Base-by-base conservation (phyloP, 2,888 invertebrate species). In the Conchocele bisecta region DNA sequence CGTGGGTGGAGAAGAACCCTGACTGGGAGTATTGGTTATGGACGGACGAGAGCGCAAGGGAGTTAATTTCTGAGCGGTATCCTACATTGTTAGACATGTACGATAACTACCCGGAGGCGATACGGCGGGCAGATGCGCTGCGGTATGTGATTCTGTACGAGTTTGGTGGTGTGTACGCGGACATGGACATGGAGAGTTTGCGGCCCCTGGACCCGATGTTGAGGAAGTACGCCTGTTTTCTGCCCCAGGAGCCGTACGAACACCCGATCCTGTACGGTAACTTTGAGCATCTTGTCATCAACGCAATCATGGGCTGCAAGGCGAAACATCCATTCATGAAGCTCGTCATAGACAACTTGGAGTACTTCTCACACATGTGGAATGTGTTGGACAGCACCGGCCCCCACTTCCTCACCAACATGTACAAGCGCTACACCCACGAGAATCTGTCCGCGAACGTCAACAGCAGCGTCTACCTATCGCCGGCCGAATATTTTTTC, bases 21-120 rank as follows among this genome's bases (percentile, higher is more conserved):
- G 86, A 82, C 24, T 90, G 89, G 88, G 83, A 88, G 53, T 90
- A 90, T 74, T 88, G 86, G 85, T 74, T 91, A 20, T 91, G 91
- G 91, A 90, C 89, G 11, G 87, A 89, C 68, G 81, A 82, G 9
- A 88, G 85, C 72, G 89, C 88, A 3, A 70, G 86, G 35, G 50
- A 73, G 20, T 76, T 91, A 5, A 85, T 91, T 26, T 70, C 74
- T 7, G 82, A 84, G 4, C 79, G 83, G 41, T 88, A 88, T 75
- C 86, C 89, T 3, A 37, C 76, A 33, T 79, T 86, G 26, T 59
- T 88, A 26, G 48, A 72, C 5, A 80, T 83, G 6, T 90, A 76
- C 74, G 83, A 88, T 69, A 78, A 72, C 35, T 89, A 89, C 69
- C 54, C 80, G 6, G 82, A 86, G 57, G 81, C 75, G n/a, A 89